Evolutionary conservation across 2,113 vertebrate species (phyloP), one percentile per base, ranked within the genome.

Genomic region (Thamnaconus septentrionalis): DNA sequence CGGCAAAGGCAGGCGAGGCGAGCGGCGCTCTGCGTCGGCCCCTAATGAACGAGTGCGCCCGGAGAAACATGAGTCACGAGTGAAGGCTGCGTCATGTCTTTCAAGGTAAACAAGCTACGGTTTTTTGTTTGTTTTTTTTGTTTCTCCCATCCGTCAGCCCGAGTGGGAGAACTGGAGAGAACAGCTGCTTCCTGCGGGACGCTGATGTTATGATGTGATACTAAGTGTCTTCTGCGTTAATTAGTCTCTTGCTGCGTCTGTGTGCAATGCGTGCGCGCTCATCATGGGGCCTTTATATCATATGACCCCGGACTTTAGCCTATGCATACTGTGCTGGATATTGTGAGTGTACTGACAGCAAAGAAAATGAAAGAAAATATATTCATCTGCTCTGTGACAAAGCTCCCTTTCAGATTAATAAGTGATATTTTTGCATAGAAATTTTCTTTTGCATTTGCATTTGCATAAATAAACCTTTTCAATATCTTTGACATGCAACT

Each of bases 81-180:
- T 91, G 83, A 90, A 59, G 72, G 71, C 75, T 73, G 72, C 85
- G 76, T 66, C 60, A 92, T 93, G 92, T 93, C 91, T 77, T 91
- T 93, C 61, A 93, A 92, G 92, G 92, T 93, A 91, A 91, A 69
- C 8, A 48, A 11, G 50, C 46, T 49, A 7, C 9, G 31, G 59
- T 73, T 57, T 49, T 49, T 49, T 48, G 0, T 48, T 48, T 50
- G 10, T 1, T 50, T 50, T 50, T 50, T 50, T 9, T 7, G n/a
- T 11, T 50, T n/a, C 18, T 7, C 77, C 8, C 69, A 11, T 69
- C 52, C 75, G 7, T 71, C 66, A 12, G 42, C n/a, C 56, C 0
- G 18, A 31, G 18, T 31, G 18, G 18, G 18, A 31, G 18, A 31
- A 31, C 18, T 31, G 18, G 18, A 31, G 18, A 31, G 18, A 31